Evolutionary conservation across 2,797 vertebrate genomes (phyloP).

Genomic region (Enteromius paludinosus): DNA sequence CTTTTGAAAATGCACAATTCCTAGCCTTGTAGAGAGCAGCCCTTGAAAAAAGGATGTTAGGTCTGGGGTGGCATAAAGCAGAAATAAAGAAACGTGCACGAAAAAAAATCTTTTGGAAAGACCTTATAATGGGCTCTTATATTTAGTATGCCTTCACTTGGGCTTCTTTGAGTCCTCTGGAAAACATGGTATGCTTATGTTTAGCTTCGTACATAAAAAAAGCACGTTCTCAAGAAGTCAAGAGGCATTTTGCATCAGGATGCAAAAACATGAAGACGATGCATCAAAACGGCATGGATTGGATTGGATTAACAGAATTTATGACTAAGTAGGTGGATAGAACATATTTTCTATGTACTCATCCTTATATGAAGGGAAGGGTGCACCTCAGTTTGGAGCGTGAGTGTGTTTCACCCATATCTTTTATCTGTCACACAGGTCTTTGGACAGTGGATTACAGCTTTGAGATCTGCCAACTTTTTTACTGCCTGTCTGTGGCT

Average conservation of each 20-base stretch:
- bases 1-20: constrained; percentile 39
- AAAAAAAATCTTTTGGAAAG: constrained; percentile 16
- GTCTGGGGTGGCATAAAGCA: constrained; percentile 13
- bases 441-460: constrained; percentile 28
- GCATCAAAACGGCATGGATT: background rate
- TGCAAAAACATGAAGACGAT: background rate
- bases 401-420: constrained; percentile 32
- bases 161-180: background rate
- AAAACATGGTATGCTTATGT: background rate
- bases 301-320: background rate
- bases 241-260: background rate
- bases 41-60: constrained; percentile 64
- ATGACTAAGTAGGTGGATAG: background rate
- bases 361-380: background rate
- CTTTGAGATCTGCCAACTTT: constrained; percentile 32
- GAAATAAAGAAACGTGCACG: background rate
- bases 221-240: background rate
- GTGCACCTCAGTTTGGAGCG: constrained; percentile 11
- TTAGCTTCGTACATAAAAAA: background rate
- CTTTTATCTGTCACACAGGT: constrained; percentile 36
- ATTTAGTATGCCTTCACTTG: constrained; percentile 59
- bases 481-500: constrained; percentile 21
- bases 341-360: background rate
- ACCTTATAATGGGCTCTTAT: background rate
- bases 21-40: constrained; percentile 67